Percentiles rank a stretch among this genome's conserved stretches.
Evolutionary conservation across 2,797 vertebrate genomes (phyloP).

Genomic region (Pteronotus mesoamericanus): DNA sequence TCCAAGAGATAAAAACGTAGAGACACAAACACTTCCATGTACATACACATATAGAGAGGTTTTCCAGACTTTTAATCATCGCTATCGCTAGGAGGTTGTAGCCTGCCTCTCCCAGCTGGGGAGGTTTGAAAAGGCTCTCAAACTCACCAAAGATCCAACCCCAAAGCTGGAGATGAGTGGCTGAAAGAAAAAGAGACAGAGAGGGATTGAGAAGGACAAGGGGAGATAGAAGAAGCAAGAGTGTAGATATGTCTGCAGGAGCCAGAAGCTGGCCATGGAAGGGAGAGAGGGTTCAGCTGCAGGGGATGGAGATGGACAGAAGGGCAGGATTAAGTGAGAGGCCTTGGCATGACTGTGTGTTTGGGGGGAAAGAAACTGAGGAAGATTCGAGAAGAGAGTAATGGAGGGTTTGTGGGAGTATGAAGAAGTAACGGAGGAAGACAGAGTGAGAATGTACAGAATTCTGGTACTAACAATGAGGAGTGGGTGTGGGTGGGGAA

Average conservation of each 20-base stretch:
- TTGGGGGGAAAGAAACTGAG: neutral
- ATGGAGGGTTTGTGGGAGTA: neutral
- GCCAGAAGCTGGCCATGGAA: neutral
- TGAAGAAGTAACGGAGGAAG: neutral
- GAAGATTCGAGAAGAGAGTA: neutral
- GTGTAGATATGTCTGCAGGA: neutral
- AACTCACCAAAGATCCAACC: conserved; percentile 21
- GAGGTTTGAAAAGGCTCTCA: conserved; percentile 31
- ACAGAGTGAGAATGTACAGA: neutral
- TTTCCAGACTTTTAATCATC: conserved; percentile 54
- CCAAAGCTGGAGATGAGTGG: neutral
- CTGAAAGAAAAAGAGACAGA: neutral
- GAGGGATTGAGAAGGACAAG: neutral
- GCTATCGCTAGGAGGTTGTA: neutral
- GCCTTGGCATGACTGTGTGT: neutral
- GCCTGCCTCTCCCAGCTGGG: neutral
- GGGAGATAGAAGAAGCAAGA: neutral
- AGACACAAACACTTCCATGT: neutral
- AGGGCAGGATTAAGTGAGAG: neutral
- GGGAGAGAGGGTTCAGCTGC: neutral
- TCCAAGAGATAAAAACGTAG: conserved; percentile 56
- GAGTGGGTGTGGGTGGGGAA: neutral
- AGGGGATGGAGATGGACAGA: neutral
- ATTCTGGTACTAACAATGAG: neutral
- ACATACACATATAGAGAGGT: neutral